Conservation (phyloP, 64 coral and sea anemone genomes). For the Montipora capricornis region DNA sequence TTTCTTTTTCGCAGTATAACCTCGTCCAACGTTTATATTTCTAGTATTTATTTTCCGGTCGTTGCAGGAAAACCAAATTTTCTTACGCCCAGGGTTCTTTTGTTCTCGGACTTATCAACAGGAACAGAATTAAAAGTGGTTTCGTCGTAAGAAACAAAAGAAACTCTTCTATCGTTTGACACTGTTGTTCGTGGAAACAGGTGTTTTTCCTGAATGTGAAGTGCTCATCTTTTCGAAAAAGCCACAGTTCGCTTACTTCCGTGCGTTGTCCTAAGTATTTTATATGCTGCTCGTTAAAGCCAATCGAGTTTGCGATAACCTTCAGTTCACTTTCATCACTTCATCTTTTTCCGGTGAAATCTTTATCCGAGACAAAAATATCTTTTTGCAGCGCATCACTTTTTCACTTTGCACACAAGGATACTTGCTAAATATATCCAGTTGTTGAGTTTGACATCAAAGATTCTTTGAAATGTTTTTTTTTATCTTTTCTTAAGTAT, state of each 20-base stretch:
- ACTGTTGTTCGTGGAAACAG: not conserved
- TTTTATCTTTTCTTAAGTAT: not conserved
- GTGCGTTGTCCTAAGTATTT: not conserved
- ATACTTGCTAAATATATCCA: not conserved
- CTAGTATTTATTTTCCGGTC: not conserved
- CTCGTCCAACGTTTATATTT: not conserved
- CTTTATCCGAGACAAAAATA: not conserved
- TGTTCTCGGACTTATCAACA: not conserved
- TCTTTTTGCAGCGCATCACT: not conserved
- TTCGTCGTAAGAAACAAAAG: not conserved
- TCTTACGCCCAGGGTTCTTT: not conserved
- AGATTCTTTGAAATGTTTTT: not conserved
- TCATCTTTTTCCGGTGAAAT: not conserved
- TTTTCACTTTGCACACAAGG: too few species aligned
- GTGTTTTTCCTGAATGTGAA: not conserved
- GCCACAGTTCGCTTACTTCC: not conserved
- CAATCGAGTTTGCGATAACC: not conserved
- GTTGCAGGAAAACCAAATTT: not conserved
- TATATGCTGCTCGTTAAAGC: not conserved
- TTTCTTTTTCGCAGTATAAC: not conserved
- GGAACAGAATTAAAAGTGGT: not conserved
- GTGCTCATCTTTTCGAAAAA: not conserved
- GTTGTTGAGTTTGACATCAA: not conserved
- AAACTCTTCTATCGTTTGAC: not conserved
- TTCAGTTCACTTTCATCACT: not conserved